Evolutionary conservation across 2,797 vertebrate genomes (phyloP).

Genomic region (Hapalemur alaotrensis): DNA sequence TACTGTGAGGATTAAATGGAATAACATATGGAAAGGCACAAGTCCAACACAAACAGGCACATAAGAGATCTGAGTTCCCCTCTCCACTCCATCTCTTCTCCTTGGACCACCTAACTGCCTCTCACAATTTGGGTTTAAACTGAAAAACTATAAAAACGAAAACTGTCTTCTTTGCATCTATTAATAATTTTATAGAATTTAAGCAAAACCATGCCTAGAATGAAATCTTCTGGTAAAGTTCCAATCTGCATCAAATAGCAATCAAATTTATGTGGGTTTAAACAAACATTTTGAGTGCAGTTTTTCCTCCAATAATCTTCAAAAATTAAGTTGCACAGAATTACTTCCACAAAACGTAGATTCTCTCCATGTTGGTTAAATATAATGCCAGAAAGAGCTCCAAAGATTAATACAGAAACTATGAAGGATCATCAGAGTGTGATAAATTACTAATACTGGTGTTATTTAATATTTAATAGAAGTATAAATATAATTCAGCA

Average conservation of each 20-base stretch:
- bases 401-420: background rate
- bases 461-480: background rate
- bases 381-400: background rate
- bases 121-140: background rate
- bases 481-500: background rate
- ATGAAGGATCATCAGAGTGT: background rate
- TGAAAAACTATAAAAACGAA: background rate
- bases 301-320: background rate
- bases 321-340: background rate
- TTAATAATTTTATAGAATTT: background rate
- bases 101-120: background rate
- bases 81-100: background rate
- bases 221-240: background rate
- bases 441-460: background rate
- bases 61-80: background rate
- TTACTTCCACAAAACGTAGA: background rate
- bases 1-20: background rate
- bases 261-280: background rate
- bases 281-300: background rate
- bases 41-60: background rate
- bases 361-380: background rate
- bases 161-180: background rate
- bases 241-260: background rate
- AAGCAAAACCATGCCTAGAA: background rate
- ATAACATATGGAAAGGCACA: background rate